Evolutionary conservation across 2,797 vertebrate species (phyloP), one percentile per base, ranked within the genome.

Genomic region (Anas acuta): DNA sequence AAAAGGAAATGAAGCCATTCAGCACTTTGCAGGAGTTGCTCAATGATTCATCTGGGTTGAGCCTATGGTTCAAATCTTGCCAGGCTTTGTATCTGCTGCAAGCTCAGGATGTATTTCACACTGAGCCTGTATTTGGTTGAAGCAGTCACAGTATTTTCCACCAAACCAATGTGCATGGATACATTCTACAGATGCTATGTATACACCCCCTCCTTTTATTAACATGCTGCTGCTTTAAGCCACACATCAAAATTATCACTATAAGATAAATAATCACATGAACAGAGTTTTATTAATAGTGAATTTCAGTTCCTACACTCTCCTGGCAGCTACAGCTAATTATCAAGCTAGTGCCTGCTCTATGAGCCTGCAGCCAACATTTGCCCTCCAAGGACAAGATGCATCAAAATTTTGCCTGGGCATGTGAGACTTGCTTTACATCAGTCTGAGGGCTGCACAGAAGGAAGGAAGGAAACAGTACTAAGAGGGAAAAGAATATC

Each of bases 11-110:
- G 33, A 83, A 41, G 90, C 72, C 61, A 83, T 41, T 85, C 92
- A 84, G 93, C 89, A 86, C 62, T 95, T 92, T 16, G 64, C 71
- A 62, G 43, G 71, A 92, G 53, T 81, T 93, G 79, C 87, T 93
- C 72, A 91, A 74, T 23, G 4, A 41, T 64, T 89, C 77, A 57
- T 82, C 51, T 41, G 91, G 89, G 92, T 82, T 86, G 84, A 76
- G 80, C 53, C 45, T 35, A 13, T 7, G 20, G 58, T 91, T 71
- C 53, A 79, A 86, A 88, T 37, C 60, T 76, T 12, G 1, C 45
- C 51, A 94, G 47, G 56, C 71, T 79, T 37, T 64, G 53, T 3
- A 3, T n/a, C 89, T 85, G 65, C 71, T 45, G 32, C 33, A 56
- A 73, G 56, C 67, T 70, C 35, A 9, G 76, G 43, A 62, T 35